phyloP scores from a whole-genome alignment of 1,140 invertebrate species.

The Pseudachorutes palmiensis region DNA sequence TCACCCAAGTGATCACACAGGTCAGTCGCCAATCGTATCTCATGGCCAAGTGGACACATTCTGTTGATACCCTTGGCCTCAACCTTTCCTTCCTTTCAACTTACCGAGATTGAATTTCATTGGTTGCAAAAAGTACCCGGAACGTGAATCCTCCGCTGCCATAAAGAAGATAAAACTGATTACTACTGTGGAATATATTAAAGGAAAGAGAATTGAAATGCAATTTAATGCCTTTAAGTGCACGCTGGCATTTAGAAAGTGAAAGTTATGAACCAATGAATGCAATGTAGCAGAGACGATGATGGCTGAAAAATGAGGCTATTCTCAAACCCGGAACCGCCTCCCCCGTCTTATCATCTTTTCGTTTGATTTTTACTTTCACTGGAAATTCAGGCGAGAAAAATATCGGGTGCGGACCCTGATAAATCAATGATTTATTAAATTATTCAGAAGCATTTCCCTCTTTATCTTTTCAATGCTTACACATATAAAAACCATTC shows the following conservation, averaged over 20 bases:
- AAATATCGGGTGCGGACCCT: not conserved
- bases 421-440: slow-evolving; percentile 13
- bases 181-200: not conserved
- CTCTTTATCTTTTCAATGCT: not conserved
- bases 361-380: not conserved
- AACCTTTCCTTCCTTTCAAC: not conserved
- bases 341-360: not conserved
- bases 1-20: slow-evolving; percentile 52
- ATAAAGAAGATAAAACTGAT: not conserved
- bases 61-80: not conserved
- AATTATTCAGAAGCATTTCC: slow-evolving; percentile 2
- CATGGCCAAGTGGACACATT: too few species aligned
- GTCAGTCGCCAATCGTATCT: slow-evolving; percentile 48
- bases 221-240: slow-evolving; percentile 4
- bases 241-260: not conserved
- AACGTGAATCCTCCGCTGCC: too few species aligned
- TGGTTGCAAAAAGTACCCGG: too few species aligned
- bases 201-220: not conserved
- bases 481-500: not conserved
- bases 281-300: not conserved
- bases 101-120: not conserved
- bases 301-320: not conserved
- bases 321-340: too few species aligned
- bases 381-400: not conserved
- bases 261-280: not conserved